phyloP scores from a whole-genome alignment of 2,888 invertebrate genomes.

The Notodonta dromedarius region DNA sequence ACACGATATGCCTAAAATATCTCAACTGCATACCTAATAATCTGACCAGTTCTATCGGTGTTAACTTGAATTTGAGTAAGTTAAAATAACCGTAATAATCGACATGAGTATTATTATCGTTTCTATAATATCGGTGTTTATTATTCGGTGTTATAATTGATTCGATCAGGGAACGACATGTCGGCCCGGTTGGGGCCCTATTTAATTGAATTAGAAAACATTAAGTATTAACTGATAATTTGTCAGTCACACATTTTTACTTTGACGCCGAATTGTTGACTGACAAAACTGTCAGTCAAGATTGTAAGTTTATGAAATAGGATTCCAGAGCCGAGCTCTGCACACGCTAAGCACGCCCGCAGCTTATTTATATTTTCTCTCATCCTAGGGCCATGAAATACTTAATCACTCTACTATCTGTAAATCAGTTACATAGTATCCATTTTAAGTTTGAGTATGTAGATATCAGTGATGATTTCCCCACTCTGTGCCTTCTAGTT shows the following conservation, averaged over 20 bases:
- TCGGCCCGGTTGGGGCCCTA: slow-evolving; percentile 8
- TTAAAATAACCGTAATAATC: slow-evolving; percentile 56
- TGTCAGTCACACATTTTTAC: no score
- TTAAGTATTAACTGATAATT: no score
- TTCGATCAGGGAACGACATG: slow-evolving; percentile 44
- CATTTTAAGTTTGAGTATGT: slow-evolving; percentile 19
- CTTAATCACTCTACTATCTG: neutral
- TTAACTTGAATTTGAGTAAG: slow-evolving; percentile 54
- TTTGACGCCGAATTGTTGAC: neutral
- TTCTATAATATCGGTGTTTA: slow-evolving; percentile 60
- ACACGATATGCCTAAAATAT: slow-evolving; percentile 11
- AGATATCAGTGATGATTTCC: slow-evolving; percentile 50
- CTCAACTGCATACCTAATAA: slow-evolving; percentile 30
- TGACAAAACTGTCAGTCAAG: neutral
- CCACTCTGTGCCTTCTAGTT: slow-evolving; percentile 82
- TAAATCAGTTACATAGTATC: slow-evolving; percentile 7
- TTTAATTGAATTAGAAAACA: neutral
- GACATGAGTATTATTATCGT: slow-evolving; percentile 50
- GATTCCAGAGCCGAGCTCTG: neutral
- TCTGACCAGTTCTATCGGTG: slow-evolving; percentile 59
- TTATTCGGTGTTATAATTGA: slow-evolving; percentile 51
- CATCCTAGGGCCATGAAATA: neutral
- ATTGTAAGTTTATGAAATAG: no score
- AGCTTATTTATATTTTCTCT: neutral
- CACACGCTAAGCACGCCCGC: neutral